Conservation (phyloP, 2,113 vertebrate genomes). For the Nycticebus coucang region DNA sequence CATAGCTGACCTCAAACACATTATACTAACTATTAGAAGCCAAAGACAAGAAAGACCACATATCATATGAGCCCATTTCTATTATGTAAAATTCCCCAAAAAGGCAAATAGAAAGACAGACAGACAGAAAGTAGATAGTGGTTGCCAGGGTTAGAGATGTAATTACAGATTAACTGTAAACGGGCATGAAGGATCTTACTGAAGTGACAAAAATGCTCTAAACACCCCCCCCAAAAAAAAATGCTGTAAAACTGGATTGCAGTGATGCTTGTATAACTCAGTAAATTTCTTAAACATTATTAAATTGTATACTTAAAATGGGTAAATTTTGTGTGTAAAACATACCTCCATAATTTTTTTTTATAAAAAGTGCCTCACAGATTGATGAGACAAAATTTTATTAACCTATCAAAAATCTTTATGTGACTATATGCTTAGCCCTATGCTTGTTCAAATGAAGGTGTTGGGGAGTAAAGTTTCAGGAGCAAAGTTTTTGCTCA, state of each 20-base stretch:
- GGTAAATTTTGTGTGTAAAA: not conserved
- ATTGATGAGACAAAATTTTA: slow-evolving; percentile 17
- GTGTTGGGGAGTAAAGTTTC: not conserved
- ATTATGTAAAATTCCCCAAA: not conserved
- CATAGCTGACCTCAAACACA: not conserved
- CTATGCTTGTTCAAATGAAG: not conserved
- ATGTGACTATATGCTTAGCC: not conserved
- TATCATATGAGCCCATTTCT: not conserved
- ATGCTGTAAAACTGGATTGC: not conserved
- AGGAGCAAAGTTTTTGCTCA: not conserved
- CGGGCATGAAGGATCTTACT: not conserved
- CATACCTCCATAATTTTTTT: not conserved
- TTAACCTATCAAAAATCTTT: not conserved
- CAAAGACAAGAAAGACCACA: not conserved
- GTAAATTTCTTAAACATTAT: slow-evolving; percentile 1
- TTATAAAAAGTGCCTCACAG: not conserved
- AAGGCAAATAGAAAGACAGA: fast-evolving
- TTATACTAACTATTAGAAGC: not conserved
- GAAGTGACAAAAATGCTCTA: not conserved
- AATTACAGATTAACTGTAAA: not conserved
- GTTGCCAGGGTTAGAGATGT: not conserved
- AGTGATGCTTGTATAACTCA: not conserved
- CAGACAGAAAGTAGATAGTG: not conserved
- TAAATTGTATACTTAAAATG: not conserved
- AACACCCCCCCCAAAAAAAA: not conserved